phyloP scores from a whole-genome alignment of 2,113 vertebrate genomes.

The Perca schrenkii region DNA sequence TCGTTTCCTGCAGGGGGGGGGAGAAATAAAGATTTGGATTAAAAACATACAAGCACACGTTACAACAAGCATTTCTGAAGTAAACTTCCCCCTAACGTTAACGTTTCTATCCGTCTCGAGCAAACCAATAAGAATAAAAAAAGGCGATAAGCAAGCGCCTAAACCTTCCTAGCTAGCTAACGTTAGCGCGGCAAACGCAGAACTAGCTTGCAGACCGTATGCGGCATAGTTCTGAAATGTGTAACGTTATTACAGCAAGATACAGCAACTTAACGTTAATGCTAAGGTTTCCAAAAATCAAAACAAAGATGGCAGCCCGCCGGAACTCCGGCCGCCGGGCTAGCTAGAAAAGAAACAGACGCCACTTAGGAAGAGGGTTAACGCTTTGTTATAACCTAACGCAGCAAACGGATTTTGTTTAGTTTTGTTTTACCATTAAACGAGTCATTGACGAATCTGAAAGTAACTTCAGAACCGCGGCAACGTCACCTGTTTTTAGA shows the following conservation, averaged over 20 bases:
- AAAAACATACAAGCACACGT: background rate
- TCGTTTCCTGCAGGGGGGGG: conserved; percentile 86
- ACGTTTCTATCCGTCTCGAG: too few species aligned
- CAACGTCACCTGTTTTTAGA: too few species aligned
- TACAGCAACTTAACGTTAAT: background rate
- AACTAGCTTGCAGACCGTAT: background rate
- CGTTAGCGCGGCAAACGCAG: background rate
- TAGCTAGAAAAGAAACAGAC: too few species aligned
- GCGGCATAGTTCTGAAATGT: background rate
- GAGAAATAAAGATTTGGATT: too few species aligned
- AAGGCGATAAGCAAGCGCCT: background rate
- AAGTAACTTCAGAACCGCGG: background rate
- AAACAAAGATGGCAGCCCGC: conserved; percentile 8
- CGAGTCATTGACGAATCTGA: background rate
- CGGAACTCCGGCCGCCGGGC: too few species aligned
- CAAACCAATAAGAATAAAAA: background rate
- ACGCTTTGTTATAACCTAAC: too few species aligned
- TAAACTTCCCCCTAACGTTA: background rate
- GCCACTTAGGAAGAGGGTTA: background rate
- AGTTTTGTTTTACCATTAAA: too few species aligned
- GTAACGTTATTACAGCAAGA: background rate
- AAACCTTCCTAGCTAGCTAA: too few species aligned
- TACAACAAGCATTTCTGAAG: background rate
- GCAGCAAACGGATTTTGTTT: background rate
- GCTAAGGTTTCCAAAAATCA: background rate